These are phyloP conservation scores for Galago senegalensis DNA, from an alignment of 2,797 vertebrate genomes.

Conservation along the genomic window DNA sequence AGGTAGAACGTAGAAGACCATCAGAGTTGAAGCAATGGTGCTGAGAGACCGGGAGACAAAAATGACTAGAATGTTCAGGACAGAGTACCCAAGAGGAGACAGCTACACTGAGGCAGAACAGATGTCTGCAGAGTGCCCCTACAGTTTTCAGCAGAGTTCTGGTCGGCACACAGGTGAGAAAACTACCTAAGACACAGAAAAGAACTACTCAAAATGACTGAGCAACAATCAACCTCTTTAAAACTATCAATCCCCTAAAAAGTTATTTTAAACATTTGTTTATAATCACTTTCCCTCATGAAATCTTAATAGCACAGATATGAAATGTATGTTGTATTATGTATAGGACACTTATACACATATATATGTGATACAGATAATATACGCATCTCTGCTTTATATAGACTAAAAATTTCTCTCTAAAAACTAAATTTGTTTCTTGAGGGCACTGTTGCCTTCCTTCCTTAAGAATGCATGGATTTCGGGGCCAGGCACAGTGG, in stretches of 20 bases:
- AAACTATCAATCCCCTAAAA: neutral
- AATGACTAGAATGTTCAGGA: neutral
- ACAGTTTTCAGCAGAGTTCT: neutral
- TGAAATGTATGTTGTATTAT: neutral
- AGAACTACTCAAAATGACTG: neutral
- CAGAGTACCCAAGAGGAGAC: too few relatives aligned
- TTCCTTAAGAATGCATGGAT: neutral
- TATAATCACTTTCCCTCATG: neutral
- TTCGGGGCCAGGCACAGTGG: too few relatives aligned
- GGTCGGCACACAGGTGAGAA: fast-evolving
- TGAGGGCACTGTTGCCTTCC: neutral
- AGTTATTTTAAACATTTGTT: neutral
- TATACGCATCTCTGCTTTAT: neutral
- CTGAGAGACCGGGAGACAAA: neutral
- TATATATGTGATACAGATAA: too few relatives aligned
- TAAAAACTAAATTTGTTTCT: neutral
- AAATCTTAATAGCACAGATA: neutral
- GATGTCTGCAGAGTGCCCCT: too few relatives aligned
- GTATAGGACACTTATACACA: too few relatives aligned
- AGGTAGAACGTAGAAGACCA: neutral
- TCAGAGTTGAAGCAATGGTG: neutral
- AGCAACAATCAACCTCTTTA: neutral
- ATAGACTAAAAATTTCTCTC: neutral
- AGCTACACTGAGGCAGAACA: neutral
- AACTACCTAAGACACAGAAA: neutral